Percentiles rank a stretch among this genome's conserved stretches.
phyloP scores from a whole-genome alignment of 2,113 vertebrate genomes.

The Callocephalon fimbriatum region DNA sequence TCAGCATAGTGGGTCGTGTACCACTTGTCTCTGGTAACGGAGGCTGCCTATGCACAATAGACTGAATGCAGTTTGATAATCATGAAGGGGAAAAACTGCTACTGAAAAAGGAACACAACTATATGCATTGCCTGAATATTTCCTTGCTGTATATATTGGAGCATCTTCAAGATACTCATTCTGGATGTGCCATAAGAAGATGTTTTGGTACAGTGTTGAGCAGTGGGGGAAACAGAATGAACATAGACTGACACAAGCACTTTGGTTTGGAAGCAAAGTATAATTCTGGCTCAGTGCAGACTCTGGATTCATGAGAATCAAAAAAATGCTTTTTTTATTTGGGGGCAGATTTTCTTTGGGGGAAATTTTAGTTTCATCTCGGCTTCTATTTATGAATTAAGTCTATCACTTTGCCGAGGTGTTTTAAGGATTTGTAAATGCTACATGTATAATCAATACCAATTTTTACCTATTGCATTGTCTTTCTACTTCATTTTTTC shows the following conservation, averaged over 20 bases:
- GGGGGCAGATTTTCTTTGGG: background rate
- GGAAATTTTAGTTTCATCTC: background rate
- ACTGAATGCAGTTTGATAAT: background rate
- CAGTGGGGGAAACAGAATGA: background rate
- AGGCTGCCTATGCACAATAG: background rate
- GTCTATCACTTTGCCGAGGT: background rate
- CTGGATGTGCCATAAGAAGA: background rate
- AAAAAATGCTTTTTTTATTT: background rate
- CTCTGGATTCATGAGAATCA: background rate
- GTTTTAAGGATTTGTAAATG: background rate
- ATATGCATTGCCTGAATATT: background rate
- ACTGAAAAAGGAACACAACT: background rate
- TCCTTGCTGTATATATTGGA: background rate
- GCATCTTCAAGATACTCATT: background rate
- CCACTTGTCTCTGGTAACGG: background rate
- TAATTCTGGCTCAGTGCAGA: background rate
- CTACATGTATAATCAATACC: background rate
- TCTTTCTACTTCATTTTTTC: background rate
- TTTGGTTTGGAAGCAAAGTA: background rate
- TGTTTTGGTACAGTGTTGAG: background rate
- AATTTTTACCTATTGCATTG: background rate
- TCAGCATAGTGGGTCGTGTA: background rate
- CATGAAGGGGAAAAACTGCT: background rate
- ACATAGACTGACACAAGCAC: background rate
- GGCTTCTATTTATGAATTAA: background rate